Evolutionary conservation across 2,797 vertebrate genomes (phyloP).

Genomic region (Falco biarmicus): DNA sequence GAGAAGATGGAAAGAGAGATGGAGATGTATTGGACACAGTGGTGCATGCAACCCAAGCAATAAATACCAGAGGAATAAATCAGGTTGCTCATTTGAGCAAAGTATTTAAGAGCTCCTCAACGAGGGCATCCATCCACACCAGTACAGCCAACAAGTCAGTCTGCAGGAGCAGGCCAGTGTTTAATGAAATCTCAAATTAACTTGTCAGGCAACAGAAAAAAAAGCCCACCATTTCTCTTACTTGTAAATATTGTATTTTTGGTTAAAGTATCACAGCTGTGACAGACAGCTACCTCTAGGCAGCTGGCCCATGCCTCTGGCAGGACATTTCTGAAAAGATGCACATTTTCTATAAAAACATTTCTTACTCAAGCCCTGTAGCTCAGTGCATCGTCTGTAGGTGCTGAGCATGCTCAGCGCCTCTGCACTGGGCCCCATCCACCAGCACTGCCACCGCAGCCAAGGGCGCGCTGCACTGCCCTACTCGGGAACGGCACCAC

Average conservation of each 20-base stretch:
- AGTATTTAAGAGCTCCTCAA: not conserved
- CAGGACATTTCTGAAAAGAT: not conserved
- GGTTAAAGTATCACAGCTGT: not conserved
- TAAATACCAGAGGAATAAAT: not conserved
- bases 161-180: not conserved
- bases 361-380: not conserved
- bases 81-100: not conserved
- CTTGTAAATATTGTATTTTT: not conserved
- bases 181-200: not conserved
- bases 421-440: rapidly evolving
- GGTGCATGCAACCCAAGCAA: not conserved
- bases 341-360: not conserved
- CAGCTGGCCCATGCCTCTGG: not conserved
- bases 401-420: rapidly evolving
- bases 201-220: not conserved
- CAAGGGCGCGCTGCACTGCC: not conserved
- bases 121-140: not conserved
- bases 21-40: not conserved
- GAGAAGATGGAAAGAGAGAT: not conserved
- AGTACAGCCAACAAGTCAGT: not conserved
- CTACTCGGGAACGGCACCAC: rapidly evolving
- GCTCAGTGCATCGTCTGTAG: not conserved
- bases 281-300: not conserved
- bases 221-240: not conserved
- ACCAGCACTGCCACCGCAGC: rapidly evolving